Evolutionary conservation across 2,888 invertebrate genomes (phyloP).

Genomic region (Mechanitis mazaeus): DNA sequence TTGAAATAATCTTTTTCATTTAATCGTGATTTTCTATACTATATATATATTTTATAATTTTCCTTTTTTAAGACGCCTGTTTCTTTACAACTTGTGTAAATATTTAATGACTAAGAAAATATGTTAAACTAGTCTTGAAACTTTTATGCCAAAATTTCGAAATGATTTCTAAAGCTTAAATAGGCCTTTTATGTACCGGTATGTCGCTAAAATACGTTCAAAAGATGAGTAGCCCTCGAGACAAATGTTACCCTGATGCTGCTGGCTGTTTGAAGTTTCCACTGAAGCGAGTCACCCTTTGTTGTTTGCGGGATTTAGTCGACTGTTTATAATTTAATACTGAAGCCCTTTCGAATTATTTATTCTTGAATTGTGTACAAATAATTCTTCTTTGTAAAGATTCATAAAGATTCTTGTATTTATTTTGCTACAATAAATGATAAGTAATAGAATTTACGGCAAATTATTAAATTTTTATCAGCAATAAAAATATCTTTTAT

Average conservation of each 20-base stretch:
- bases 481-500: too few relatives aligned
- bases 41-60: too few relatives aligned
- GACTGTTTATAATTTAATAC: conserved; percentile 5
- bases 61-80: too few relatives aligned
- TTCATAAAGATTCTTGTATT: too few relatives aligned
- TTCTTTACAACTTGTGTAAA: too few relatives aligned
- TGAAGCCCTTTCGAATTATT: not conserved
- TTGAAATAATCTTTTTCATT: too few relatives aligned
- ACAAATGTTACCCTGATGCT: conserved; percentile 22
- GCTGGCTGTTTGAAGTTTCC: conserved; percentile 24
- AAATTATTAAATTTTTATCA: too few relatives aligned
- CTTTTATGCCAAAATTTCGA: conserved; percentile 17
- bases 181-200: conserved; percentile 16
- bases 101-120: too few relatives aligned
- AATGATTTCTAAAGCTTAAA: conserved; percentile 13
- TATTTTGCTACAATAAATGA: too few relatives aligned
- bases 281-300: conserved; percentile 13
- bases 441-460: too few relatives aligned
- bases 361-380: not conserved
- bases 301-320: conserved; percentile 5
- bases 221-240: conserved; percentile 25
- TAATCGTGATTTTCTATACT: too few relatives aligned
- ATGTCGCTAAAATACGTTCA: conserved; percentile 22
- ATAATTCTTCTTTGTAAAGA: not conserved
- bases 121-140: not conserved